Evolutionary conservation across 2,113 vertebrate species (phyloP), one percentile per base, ranked within the genome.

Genomic region (Solea solea): DNA sequence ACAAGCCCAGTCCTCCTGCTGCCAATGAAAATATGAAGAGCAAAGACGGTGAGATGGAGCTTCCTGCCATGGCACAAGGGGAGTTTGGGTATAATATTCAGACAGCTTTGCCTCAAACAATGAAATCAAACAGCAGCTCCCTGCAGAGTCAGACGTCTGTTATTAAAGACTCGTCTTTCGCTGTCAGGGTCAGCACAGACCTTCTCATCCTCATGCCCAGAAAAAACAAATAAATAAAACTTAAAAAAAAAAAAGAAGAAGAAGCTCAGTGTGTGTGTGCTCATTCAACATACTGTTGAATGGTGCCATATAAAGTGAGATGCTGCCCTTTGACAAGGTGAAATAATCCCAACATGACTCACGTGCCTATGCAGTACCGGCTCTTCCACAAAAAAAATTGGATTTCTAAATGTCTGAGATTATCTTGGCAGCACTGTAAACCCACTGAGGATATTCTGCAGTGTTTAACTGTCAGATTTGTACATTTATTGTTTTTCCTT

Each of bases 131-230:
- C 86, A 79, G 71, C 74, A 74, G 60, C 86, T 91, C 86, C 87
- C 84, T 52, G 59, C 86, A 80, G 89, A 89, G 81, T 80, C 81
- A 74, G 86, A 84, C 68, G 81, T 83, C 82, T 83, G 82, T 89
- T 90, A 91, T 91, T 91, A 92, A 91, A 91, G 89, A 80, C 79
- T 86, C 82, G 82, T 91, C 82, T 87, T 79, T 83, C 76, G 63
- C 84, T 85, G 86, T 89, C 83, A 87, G 88, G 89, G 88, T 87
- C 85, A 90, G 82, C 66, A 34, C 60, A 82, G 67, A 81, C 74
- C 51, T 75, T 85, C 69, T 86, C 71, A 74, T 68, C 76, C 73
- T 58, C 69, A 71, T 69, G 70, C 62, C 45, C 44, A 28, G 16
- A 13, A 48, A 65, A 42, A 48, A 58, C 65, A 39, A 57, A 16